Base-by-base conservation (phyloP, 2,888 invertebrate species). In the Aethes cnicana region DNA sequence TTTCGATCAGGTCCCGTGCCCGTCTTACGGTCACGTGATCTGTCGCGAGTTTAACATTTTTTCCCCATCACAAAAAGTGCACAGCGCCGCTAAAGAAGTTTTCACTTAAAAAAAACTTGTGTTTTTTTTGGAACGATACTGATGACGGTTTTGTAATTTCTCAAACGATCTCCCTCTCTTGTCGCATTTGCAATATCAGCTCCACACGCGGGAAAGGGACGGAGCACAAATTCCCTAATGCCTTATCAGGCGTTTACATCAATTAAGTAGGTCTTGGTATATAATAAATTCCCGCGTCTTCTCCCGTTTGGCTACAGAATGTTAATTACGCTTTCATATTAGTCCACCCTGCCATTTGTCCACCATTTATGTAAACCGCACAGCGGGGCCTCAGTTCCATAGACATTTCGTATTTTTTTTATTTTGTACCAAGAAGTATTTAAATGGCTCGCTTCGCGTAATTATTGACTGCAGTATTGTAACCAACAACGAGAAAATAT, bases 321-420 rank as follows among this genome's bases (percentile, higher is more conserved):
- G 16, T 42, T 42, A 42, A 42, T 42, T 18, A 18, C 18, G 17
- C 18, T 9, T 17, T 41, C 39, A 41, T 17, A 25, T 41, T 41
- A 17, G 39, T 25, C 9, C 16, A 16, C 6, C 39, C n/a, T n/a
- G 26, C 39, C 26, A 26, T 41, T 41, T 41, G 25, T n/a, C n/a
- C 11, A 16, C 26, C 26, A 26, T 41, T 41, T 41, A 41, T 17
- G 39, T 26, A 25, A 37, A 41, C 17, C 14, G 26, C 39, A n/a
- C 35, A 17, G 39, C 9, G 39, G 39, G 9, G 3, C 16, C 17
- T 1, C 16, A 11, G 36, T 11, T 4, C 26, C 16, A 41, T 26
- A 17, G 26, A 41, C 8, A n/a, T 16, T 16, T 26, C 16, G 17
- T 9, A 9, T 3, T 41, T 2, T 41, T 26, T 18, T 28, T 23